Percentiles rank a stretch among this genome's conserved stretches.
These are phyloP conservation scores for Paratrypauchen microcephalus DNA, from an alignment of 2,797 vertebrate genomes.

Conservation along the genomic window DNA sequence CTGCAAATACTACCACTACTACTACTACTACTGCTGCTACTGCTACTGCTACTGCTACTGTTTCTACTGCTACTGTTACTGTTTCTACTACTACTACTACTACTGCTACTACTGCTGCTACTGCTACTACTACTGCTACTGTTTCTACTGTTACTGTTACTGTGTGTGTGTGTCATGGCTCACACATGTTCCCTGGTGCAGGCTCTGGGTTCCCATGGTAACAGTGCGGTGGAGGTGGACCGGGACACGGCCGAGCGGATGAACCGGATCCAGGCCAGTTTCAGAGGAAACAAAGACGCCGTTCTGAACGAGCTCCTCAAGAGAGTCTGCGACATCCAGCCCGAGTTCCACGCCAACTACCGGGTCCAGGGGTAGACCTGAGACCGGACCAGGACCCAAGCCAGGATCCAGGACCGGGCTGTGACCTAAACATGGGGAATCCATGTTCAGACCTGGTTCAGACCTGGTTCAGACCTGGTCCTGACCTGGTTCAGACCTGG, in stretches of 20 bases:
- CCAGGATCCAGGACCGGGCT: neutral
- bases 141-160: too few species aligned
- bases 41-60: too few species aligned
- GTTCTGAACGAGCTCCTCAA: conserved; percentile 76
- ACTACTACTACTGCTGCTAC: neutral
- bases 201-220: conserved; percentile 83
- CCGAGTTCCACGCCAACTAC: conserved; percentile 81
- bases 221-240: conserved; percentile 82
- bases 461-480: neutral
- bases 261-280: conserved; percentile 74
- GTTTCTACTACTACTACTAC: too few species aligned
- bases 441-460: neutral
- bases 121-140: too few species aligned
- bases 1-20: neutral
- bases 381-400: neutral
- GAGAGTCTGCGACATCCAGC: conserved; percentile 80
- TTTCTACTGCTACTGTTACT: too few species aligned
- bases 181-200: conserved; percentile 6
- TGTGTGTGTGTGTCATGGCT: too few species aligned
- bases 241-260: conserved; percentile 77
- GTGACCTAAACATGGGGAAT: neutral
- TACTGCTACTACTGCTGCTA: too few species aligned
- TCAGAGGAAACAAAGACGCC: conserved; percentile 74
- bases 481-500: neutral
- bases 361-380: conserved; percentile 71